Percentiles rank a stretch among this genome's conserved stretches.
phyloP scores from a whole-genome alignment of 2,888 invertebrate genomes.

The Ochropacha duplaris region DNA sequence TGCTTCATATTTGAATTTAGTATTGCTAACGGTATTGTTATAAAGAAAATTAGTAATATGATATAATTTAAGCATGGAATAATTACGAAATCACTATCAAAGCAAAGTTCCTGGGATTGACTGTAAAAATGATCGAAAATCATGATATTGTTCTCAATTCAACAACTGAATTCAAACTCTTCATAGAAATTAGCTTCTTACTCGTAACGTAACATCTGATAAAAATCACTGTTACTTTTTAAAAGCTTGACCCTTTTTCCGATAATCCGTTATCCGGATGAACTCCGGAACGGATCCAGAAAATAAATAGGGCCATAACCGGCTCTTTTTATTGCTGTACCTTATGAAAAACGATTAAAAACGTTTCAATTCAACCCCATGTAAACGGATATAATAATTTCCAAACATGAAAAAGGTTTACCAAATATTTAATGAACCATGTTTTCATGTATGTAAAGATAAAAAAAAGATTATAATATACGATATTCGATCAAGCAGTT shows the following conservation, averaged over 20 bases:
- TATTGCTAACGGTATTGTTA: too few species aligned
- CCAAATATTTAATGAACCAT: too few species aligned
- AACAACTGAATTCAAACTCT: background rate
- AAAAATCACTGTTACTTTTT: background rate
- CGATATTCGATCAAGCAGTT: too few species aligned
- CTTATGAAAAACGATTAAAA: slow-evolving; percentile 6
- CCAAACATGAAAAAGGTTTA: background rate
- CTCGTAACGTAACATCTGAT: background rate
- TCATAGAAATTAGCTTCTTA: background rate
- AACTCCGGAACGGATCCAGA: slow-evolving; percentile 3
- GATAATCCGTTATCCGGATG: slow-evolving; percentile 3
- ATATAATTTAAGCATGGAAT: too few species aligned
- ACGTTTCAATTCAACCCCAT: background rate
- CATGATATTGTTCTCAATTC: background rate
- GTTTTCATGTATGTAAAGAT: too few species aligned
- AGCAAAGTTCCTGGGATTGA: background rate
- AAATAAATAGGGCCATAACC: slow-evolving; percentile 5
- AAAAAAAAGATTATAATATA: too few species aligned
- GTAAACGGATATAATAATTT: background rate
- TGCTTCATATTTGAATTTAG: background rate
- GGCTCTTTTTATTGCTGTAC: slow-evolving; percentile 1
- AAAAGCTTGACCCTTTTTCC: background rate
- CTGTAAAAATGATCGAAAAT: background rate
- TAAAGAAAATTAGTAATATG: too few species aligned
- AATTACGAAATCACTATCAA: too few species aligned